phyloP scores from a whole-genome alignment of 2,888 invertebrate species.

The Scelioninae gen. 1 region DNA sequence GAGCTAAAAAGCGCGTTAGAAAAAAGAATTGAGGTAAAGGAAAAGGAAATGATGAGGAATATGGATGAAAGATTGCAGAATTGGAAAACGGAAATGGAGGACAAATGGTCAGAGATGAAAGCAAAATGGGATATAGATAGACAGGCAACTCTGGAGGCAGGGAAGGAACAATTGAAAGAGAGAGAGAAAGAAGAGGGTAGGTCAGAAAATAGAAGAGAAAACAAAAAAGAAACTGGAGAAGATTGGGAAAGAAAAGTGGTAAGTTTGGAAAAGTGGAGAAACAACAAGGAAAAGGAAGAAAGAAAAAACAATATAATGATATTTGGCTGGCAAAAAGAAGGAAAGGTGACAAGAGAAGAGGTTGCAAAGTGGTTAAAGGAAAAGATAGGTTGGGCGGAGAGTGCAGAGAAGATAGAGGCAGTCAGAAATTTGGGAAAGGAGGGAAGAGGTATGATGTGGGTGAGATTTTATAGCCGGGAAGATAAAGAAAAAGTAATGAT shows the following conservation, averaged over 20 bases:
- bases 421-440: neutral
- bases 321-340: constrained; percentile 7
- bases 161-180: neutral
- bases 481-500: constrained; percentile 1
- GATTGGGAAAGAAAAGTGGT: neutral
- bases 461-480: neutral
- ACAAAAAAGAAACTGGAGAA: neutral
- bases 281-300: neutral
- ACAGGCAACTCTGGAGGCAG: no score
- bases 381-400: neutral
- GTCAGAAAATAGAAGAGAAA: neutral
- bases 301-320: neutral
- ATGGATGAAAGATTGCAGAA: neutral
- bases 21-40: constrained; percentile 4
- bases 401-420: neutral
- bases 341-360: neutral
- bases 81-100: neutral
- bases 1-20: neutral
- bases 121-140: neutral
- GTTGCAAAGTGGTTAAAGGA: neutral
- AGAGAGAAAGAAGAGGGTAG: neutral
- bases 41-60: neutral
- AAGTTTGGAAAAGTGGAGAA: neutral
- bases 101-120: neutral
- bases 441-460: neutral